phyloP scores from a whole-genome alignment of 2,797 vertebrate genomes.

The Diglossa cyanea region DNA sequence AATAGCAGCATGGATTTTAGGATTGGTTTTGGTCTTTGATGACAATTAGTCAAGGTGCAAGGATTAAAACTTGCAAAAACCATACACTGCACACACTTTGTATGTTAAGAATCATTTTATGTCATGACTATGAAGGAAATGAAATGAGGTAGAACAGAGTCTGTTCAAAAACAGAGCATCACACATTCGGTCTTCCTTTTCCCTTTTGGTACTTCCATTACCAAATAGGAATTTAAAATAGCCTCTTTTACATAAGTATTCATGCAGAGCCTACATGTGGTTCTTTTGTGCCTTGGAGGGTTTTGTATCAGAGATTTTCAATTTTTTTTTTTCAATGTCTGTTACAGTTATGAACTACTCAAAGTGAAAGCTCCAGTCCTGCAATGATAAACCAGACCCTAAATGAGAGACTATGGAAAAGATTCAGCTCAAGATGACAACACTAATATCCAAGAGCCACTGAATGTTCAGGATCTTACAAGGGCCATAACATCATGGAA shows the following conservation, averaged over 20 bases:
- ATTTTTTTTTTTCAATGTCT: neutral
- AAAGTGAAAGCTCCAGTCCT: neutral
- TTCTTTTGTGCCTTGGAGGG: neutral
- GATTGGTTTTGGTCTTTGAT: neutral
- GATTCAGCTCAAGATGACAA: neutral
- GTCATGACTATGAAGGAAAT: neutral
- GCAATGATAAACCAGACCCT: neutral
- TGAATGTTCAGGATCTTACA: neutral
- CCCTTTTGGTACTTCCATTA: neutral
- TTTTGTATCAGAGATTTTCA: neutral
- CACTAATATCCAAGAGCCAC: neutral
- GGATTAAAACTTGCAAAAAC: neutral
- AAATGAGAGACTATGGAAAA: neutral
- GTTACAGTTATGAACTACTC: neutral
- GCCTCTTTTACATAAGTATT: neutral
- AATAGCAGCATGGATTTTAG: neutral
- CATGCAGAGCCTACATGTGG: neutral
- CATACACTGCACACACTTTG: neutral
- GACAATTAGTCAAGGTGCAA: neutral
- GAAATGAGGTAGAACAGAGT: neutral
- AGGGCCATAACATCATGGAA: neutral
- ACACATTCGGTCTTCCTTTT: neutral
- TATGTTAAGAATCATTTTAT: neutral
- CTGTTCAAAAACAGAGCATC: neutral
- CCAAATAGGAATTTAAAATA: neutral